Conservation (phyloP, 1,140 invertebrate genomes). For the Panagrolaimus sp. region DNA sequence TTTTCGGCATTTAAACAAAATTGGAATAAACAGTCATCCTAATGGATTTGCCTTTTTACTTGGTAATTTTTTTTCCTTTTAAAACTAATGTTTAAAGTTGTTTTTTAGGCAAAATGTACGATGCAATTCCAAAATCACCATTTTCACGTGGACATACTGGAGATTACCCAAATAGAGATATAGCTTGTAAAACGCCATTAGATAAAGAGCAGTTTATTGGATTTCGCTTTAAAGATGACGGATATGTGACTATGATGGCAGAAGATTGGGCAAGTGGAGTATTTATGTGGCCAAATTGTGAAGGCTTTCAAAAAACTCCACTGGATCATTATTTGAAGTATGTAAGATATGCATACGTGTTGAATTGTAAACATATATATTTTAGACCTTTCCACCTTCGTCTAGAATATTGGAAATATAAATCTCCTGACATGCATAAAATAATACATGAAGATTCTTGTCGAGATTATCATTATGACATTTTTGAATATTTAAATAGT, state of each 20-base stretch:
- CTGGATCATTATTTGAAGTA: background rate
- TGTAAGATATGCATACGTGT: too few species aligned
- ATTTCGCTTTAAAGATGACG: background rate
- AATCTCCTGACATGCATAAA: background rate
- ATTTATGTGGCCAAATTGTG: background rate
- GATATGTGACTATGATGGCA: constrained; percentile 1
- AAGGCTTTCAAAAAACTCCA: background rate
- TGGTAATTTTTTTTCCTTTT: constrained; percentile 7
- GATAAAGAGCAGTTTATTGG: background rate
- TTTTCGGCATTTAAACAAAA: constrained; percentile 12
- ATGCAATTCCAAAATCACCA: background rate
- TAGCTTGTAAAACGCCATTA: constrained; percentile 14
- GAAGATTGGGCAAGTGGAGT: background rate
- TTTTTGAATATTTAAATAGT: background rate
- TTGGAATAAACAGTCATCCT: constrained; percentile 33
- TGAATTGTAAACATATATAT: too few species aligned
- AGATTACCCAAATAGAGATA: too few species aligned
- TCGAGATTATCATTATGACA: background rate
- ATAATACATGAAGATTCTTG: background rate
- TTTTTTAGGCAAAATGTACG: background rate
- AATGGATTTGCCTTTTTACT: constrained; percentile 32
- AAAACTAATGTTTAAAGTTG: background rate
- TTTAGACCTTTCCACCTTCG: background rate
- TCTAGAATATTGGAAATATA: background rate
- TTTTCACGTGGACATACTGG: background rate